These are phyloP conservation scores for Mastomys coucha DNA, from an alignment of 2,113 vertebrate species.

Conservation along the genomic window DNA sequence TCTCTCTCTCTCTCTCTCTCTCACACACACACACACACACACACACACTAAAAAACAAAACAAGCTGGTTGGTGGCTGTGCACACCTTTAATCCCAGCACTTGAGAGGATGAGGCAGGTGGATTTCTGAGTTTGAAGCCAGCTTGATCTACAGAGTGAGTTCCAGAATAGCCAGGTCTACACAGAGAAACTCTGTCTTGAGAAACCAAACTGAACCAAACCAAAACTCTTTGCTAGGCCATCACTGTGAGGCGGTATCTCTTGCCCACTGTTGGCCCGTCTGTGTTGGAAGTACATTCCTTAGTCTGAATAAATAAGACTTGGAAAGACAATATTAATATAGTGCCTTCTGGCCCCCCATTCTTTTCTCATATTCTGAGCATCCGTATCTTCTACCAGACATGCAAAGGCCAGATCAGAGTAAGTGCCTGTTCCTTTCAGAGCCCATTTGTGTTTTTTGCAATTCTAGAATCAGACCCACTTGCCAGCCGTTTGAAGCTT, in stretches of 20 bases:
- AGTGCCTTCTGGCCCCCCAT: neutral
- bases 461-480: neutral
- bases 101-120: neutral
- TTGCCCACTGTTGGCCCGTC: neutral
- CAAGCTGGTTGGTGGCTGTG: neutral
- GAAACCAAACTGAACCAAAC: neutral
- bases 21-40: neutral
- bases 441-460: neutral
- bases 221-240: neutral
- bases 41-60: neutral
- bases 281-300: neutral
- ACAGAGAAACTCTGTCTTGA: neutral
- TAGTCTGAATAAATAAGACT: constrained; percentile 21
- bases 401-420: neutral
- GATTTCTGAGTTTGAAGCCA: neutral
- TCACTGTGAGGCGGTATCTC: neutral
- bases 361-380: neutral
- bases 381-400: neutral
- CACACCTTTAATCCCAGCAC: neutral
- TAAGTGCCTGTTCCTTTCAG: neutral
- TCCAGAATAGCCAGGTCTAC: neutral
- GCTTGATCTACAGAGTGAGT: neutral
- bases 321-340: neutral
- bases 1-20: no score
- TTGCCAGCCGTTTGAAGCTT: neutral